Percentiles rank a stretch among this genome's conserved stretches.
Evolutionary conservation across 1,140 invertebrate genomes (phyloP).

Genomic region (Grapholita molesta): DNA sequence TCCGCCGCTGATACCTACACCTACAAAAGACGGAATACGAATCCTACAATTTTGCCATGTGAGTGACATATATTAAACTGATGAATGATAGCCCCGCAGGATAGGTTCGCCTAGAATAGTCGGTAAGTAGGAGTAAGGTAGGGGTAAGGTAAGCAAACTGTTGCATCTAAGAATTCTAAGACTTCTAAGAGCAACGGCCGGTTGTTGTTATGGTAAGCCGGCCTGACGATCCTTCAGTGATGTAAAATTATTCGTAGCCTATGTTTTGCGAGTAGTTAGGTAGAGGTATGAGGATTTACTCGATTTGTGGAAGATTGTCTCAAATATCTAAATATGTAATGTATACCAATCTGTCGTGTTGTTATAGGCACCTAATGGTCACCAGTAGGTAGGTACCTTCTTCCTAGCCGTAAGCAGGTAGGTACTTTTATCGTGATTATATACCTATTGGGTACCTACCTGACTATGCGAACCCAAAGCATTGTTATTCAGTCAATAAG

Average conservation of each 20-base stretch:
- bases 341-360: no score
- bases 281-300: no score
- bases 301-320: no score
- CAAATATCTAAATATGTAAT: no score
- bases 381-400: no score
- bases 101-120: not conserved
- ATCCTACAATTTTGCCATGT: not conserved
- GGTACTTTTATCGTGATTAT: no score
- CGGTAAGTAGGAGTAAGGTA: not conserved
- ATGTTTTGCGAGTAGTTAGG: not conserved
- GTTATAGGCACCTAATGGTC: no score
- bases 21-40: not conserved
- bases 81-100: not conserved
- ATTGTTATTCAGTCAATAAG: no score
- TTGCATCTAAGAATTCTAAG: not conserved
- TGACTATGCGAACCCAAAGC: no score
- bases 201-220: not conserved
- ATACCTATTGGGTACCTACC: no score
- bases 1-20: no score
- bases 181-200: not conserved
- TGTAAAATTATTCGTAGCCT: not conserved
- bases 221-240: not conserved
- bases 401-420: no score
- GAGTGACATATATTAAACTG: not conserved
- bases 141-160: not conserved